Base-by-base conservation (phyloP, 1,140 invertebrate species). In the Caligus rogercresseyi region DNA sequence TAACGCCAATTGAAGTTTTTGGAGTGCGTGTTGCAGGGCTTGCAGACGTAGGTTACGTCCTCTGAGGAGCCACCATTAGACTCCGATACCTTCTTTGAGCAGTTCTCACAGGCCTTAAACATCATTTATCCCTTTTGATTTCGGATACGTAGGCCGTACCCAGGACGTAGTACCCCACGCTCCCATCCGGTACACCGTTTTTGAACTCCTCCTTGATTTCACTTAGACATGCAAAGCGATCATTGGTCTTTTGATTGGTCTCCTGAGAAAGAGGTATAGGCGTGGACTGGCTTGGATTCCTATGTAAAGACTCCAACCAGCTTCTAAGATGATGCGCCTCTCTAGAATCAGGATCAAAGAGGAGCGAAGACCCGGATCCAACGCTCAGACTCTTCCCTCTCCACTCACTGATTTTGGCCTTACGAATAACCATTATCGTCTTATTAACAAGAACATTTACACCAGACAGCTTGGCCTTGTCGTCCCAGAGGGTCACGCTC, bases 121-220 rank as follows among this genome's bases (percentile, higher is more conserved):
- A 31, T 60, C 4, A 18, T 43, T 60, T 60, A 25, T 60, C 57
- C n/a, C 24, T 25, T 26, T 60, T 60, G 2, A 60, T 20, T 11
- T 60, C 24, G 23, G 16, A 18, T 18, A 60, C 16, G n/a, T 26
- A 53, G 57, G 24, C 57, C 16, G 31, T n/a, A 43, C 31, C n/a
- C n/a, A 43, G 31, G n/a, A 43, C 31, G 31, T 43, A 43, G 31
- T 43, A 43, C 7, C 31, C 31, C 7, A 43, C 31, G 7, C n/a
- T 43, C n/a, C 31, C 31, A 43, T 43, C 31, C 7, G 7, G 7
- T 43, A 43, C 31, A 43, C n/a, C n/a, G n/a, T 43, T 43, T 43
- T 43, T 43, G 31, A 43, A 43, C 31, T 43, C 31, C 7, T 43
- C 31, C n/a, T 11, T n/a, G n/a, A 43, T 43, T 43, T 43, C 31